These are phyloP conservation scores for Dorcus parallelipipedus DNA, from an alignment of 2,888 invertebrate genomes.

Conservation along the genomic window DNA sequence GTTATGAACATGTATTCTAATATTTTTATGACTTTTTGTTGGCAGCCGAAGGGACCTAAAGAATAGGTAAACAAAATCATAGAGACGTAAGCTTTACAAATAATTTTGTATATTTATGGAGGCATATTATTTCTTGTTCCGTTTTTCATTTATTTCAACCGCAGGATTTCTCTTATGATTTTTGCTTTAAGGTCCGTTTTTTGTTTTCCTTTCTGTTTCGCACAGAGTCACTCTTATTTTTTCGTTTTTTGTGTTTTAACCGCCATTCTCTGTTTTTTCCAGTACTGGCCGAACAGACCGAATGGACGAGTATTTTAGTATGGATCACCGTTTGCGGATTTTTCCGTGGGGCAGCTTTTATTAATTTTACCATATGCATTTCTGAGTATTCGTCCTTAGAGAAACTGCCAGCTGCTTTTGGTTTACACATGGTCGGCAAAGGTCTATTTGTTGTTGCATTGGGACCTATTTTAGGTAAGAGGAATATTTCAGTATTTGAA, in stretches of 20 bases:
- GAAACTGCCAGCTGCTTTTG: conserved; percentile 73
- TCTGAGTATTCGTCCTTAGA: conserved; percentile 70
- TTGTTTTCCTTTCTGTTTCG: conserved; percentile 23
- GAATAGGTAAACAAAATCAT: conserved; percentile 46
- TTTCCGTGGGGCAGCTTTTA: conserved; percentile 73
- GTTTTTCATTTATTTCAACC: conserved; percentile 23
- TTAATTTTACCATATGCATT: conserved; percentile 75
- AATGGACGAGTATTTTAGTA: conserved; percentile 65
- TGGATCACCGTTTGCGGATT: conserved; percentile 76
- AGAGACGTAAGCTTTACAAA: conserved; percentile 44
- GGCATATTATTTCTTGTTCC: conserved; percentile 11
- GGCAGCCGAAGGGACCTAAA: conserved; percentile 48
- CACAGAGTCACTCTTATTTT: conserved; percentile 27
- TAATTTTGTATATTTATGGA: conserved; percentile 15
- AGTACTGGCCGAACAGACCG: conserved; percentile 73
- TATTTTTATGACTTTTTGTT: conserved; percentile 48
- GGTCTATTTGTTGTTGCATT: conserved; percentile 66
- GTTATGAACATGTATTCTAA: conserved; percentile 41
- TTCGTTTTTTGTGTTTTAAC: conserved; percentile 18
- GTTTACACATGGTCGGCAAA: conserved; percentile 74
- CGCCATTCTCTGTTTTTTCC: conserved; percentile 38
- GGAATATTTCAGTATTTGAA: too few species aligned
- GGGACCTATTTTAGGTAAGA: conserved; percentile 67
- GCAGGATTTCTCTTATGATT: conserved; percentile 21
- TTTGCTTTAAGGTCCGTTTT: conserved; percentile 26